Percentiles rank a stretch among this genome's conserved stretches.
Evolutionary conservation across 2,113 vertebrate species (phyloP).

Genomic region (Thunnus maccoyii): DNA sequence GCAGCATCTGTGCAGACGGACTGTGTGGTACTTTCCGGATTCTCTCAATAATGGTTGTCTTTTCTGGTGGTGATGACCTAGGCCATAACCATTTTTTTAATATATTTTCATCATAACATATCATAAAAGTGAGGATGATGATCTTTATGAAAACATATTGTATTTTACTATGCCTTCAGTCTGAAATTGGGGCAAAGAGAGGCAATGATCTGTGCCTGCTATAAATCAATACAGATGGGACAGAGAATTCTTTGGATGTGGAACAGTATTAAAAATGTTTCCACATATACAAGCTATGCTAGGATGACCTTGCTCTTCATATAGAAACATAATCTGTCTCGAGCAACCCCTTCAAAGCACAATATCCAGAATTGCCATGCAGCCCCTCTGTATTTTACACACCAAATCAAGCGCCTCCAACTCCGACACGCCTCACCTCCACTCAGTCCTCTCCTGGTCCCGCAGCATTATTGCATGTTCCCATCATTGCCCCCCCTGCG

Average conservation of each 20-base stretch:
- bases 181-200: slow-evolving; percentile 17
- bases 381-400: slow-evolving; percentile 9
- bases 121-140: neutral
- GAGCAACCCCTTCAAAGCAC: slow-evolving; percentile 18
- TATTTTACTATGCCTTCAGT: neutral
- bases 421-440: slow-evolving; percentile 15
- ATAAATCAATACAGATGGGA: slow-evolving; percentile 40
- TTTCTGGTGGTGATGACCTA: neutral
- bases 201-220: neutral
- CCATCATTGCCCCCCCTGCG: neutral
- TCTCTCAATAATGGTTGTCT: neutral
- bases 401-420: slow-evolving; percentile 27
- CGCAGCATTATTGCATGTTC: neutral
- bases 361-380: slow-evolving; percentile 4
- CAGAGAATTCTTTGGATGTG: neutral
- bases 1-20: neutral
- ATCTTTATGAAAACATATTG: neutral
- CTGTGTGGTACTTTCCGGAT: slow-evolving; percentile 5
- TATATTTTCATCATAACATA: neutral
- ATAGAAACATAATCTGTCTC: slow-evolving; percentile 13
- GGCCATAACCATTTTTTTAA: neutral
- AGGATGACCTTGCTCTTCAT: slow-evolving; percentile 26
- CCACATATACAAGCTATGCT: neutral
- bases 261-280: slow-evolving; percentile 8
- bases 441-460: slow-evolving; percentile 14